Evolutionary conservation across 2,888 invertebrate species (phyloP).

Genomic region (Colostygia pectinataria): DNA sequence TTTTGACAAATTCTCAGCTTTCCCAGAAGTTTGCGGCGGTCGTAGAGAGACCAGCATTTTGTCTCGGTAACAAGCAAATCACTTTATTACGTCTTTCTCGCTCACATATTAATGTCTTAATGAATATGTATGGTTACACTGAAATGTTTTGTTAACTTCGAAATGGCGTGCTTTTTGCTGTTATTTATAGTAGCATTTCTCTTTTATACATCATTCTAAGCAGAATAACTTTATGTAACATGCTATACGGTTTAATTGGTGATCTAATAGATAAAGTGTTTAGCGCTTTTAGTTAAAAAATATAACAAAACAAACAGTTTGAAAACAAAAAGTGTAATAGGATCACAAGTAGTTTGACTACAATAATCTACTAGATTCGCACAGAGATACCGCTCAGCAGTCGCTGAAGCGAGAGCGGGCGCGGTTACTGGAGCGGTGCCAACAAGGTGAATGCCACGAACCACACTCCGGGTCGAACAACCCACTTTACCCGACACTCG

Average conservation of each 20-base stretch:
- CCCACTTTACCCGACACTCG: constrained; percentile 71
- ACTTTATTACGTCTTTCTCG: constrained; percentile 31
- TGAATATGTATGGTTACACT: constrained; percentile 31
- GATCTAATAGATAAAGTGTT: too few species aligned
- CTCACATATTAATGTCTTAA: constrained; percentile 32
- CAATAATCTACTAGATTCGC: constrained; percentile 6
- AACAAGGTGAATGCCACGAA: constrained; percentile 83
- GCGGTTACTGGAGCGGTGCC: constrained; percentile 61
- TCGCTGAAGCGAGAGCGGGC: constrained; percentile 36
- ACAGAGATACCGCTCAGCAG: constrained; percentile 5
- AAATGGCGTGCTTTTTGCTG: constrained; percentile 25
- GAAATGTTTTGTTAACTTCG: constrained; percentile 26
- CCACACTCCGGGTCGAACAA: constrained; percentile 68
- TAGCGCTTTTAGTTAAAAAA: neutral
- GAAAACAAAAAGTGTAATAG: neutral
- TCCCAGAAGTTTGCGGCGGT: constrained; percentile 52
- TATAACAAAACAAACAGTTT: neutral
- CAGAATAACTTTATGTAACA: constrained; percentile 7
- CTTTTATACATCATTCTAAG: constrained; percentile 17
- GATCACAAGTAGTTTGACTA: neutral
- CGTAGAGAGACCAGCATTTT: constrained; percentile 28
- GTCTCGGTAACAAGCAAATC: constrained; percentile 30
- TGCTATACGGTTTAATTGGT: too few species aligned
- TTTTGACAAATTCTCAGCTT: constrained; percentile 70
- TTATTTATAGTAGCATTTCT: constrained; percentile 26